Conservation (phyloP, 2,888 invertebrate genomes). For the Bombylius major region DNA sequence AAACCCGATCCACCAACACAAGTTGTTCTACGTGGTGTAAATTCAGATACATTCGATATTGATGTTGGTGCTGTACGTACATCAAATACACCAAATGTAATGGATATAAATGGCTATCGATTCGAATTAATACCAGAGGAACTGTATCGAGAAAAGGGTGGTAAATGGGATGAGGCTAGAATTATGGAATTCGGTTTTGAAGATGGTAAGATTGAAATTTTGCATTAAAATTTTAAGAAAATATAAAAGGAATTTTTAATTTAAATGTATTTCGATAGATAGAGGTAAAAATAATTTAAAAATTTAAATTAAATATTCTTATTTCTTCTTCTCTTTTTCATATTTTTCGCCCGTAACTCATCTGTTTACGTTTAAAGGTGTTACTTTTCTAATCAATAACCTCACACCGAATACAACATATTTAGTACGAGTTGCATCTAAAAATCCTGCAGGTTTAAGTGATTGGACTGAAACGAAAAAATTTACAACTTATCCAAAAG, state of each 20-base stretch:
- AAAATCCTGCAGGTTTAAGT: slow-evolving; percentile 42
- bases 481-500: slow-evolving; percentile 30
- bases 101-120: slow-evolving; percentile 35
- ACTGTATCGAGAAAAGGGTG: slow-evolving; percentile 30
- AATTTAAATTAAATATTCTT: too few relatives aligned
- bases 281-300: too few relatives aligned
- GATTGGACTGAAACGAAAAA: slow-evolving; percentile 32
- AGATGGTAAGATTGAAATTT: slow-evolving; percentile 26
- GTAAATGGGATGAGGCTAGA: slow-evolving; percentile 34
- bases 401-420: slow-evolving; percentile 41
- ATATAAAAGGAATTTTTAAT: too few relatives aligned
- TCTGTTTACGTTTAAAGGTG: slow-evolving; percentile 27
- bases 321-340: too few relatives aligned
- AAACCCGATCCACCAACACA: slow-evolving; percentile 41
- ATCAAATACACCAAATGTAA: slow-evolving; percentile 23
- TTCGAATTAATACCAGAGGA: slow-evolving; percentile 32
- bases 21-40: slow-evolving; percentile 31
- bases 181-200: slow-evolving; percentile 31
- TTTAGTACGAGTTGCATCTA: slow-evolving; percentile 41
- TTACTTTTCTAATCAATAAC: slow-evolving; percentile 38
- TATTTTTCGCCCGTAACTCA: neutral
- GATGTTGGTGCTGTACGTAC: slow-evolving; percentile 30
- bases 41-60: slow-evolving; percentile 36
- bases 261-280: too few relatives aligned
- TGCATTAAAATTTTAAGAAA: neutral